Evolutionary conservation across 2,888 invertebrate genomes (phyloP).

Genomic region (Rotaria sp.): DNA sequence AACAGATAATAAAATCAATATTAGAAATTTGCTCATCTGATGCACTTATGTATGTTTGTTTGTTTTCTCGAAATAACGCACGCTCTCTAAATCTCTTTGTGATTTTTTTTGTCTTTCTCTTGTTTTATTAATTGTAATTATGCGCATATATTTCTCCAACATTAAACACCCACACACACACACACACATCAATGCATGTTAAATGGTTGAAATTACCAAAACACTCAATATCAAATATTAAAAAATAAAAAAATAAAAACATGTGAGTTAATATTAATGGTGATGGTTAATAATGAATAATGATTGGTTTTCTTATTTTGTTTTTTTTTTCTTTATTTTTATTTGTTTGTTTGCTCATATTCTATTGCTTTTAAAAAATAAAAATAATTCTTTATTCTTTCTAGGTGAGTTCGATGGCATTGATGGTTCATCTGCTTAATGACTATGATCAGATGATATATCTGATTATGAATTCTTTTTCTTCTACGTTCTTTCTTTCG

Average conservation of each 20-base stretch:
- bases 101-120: neutral
- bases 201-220: neutral
- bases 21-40: too few relatives aligned
- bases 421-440: neutral
- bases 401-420: constrained; percentile 4
- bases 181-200: neutral
- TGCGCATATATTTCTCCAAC: neutral
- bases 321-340: neutral
- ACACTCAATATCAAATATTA: neutral
- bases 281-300: neutral
- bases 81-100: neutral
- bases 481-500: neutral
- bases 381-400: neutral
- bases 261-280: neutral
- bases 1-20: too few relatives aligned
- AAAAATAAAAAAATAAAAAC: neutral
- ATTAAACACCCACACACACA: neutral
- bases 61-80: neutral
- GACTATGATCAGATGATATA: neutral
- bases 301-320: too few relatives aligned
- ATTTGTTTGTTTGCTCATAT: neutral
- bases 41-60: neutral
- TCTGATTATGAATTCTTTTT: neutral
- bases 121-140: neutral
- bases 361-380: neutral